Evolutionary conservation across 2,888 invertebrate species (phyloP), one percentile per base, ranked within the genome.

Genomic region (Meliscaeva auricollis): DNA sequence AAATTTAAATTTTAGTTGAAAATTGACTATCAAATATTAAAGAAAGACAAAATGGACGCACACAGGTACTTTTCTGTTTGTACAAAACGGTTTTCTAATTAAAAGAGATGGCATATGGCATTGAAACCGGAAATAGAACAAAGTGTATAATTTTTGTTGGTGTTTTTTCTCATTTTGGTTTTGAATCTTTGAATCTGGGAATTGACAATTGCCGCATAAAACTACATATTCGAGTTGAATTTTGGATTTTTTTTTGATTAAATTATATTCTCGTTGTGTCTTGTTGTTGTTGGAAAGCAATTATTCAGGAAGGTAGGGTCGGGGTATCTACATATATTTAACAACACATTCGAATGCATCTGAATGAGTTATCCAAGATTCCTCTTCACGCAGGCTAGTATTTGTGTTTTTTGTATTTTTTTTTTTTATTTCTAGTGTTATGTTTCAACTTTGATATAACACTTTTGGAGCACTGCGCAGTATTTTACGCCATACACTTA

Each of bases 291-390:
- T 13, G 15, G 56, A 58, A 66, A 52, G 7, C 7, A 26, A 13
- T 32, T 64, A 17, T 15, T 48, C n/a, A 5, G 4, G 15, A 8
- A 32, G 44, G n/a, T 8, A 17, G 5, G 13, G 4, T 13, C 7
- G 5, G 32, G 8, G 54, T 32, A 17, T 9, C 9, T 38, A 11
- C 38, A 56, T 70, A 58, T 62, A 32, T 69, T 80, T 73, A 72
- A 38, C 46, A 72, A 38, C 46, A 1, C 22, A 79, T 44, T 30
- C 32, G 64, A 64, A 38, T 70, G 56, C 41, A 70, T 30, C 50
- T 26, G 66, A 84, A 76, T 80, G 44, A 84, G 79, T 79, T 64
- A 84, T 32, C 54, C 22, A 69, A 75, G 74, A 44, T 44, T 26
- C 41, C 13, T 35, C 22, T 38, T 46, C 8, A 20, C 32, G 22